A percentile compares a stretch with the other conserved stretches of the same genome.
phyloP scores from a whole-genome alignment of 1,140 invertebrate genomes.

The Aradophagus sp. region DNA sequence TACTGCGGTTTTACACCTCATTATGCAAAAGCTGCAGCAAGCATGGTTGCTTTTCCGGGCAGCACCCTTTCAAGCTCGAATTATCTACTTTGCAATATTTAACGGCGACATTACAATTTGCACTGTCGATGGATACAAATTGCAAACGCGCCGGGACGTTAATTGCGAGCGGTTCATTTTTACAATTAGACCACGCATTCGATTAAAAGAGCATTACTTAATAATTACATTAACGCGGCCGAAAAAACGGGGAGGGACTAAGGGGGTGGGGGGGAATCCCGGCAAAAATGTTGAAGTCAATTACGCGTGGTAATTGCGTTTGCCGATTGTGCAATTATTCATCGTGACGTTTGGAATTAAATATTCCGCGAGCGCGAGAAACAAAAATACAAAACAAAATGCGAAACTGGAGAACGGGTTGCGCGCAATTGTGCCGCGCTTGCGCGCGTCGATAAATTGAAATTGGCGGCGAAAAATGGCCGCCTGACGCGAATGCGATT shows the following conservation, averaged over 20 bases:
- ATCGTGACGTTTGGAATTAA: conserved; percentile 32
- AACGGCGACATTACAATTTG: too few species aligned
- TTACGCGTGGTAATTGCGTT: conserved; percentile 39
- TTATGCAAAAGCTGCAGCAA: too few species aligned
- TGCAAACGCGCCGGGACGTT: too few species aligned
- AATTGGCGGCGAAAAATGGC: conserved; percentile 27
- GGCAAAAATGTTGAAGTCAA: conserved; percentile 21
- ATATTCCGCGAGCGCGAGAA: conserved; percentile 11
- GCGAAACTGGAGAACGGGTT: too few species aligned
- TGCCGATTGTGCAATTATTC: conserved; percentile 32
- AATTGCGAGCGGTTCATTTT: conserved; percentile 25
- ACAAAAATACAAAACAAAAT: conserved; percentile 1
- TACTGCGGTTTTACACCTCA: too few species aligned
- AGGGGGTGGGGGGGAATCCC: too few species aligned
- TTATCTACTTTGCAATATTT: too few species aligned
- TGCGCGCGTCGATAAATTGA: conserved; percentile 23
- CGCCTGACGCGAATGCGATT: conserved; percentile 40
- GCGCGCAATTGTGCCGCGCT: too few species aligned
- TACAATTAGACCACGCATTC: conserved; percentile 23
- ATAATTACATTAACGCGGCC: conserved; percentile 23
- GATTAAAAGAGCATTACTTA: conserved; percentile 34
- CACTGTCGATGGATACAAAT: conserved; percentile 6
- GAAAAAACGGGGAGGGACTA: too few species aligned
- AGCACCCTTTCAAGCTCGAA: too few species aligned
- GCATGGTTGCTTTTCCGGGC: too few species aligned